A percentile compares a stretch with the other conserved stretches of the same genome.
These are phyloP conservation scores for Pocillopora meandrina DNA, from an alignment of 92 coral and sea anemone genomes.

Conservation along the genomic window DNA sequence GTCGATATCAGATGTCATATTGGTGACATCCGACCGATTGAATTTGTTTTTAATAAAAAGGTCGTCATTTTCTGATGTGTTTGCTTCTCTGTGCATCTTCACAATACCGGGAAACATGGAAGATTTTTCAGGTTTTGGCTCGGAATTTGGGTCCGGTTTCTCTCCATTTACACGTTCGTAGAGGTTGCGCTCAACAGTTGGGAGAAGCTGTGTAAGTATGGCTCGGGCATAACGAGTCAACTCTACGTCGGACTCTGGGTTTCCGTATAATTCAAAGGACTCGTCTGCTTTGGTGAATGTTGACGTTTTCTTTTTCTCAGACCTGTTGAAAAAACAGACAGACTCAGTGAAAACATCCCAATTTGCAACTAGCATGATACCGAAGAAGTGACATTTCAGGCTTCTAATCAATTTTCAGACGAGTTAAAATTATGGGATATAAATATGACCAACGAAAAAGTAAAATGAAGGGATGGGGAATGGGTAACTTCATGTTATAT, in stretches of 20 bases:
- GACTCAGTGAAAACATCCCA: too few relatives aligned
- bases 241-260: constrained; percentile 8
- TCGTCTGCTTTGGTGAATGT: neutral
- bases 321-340: constrained; percentile 28
- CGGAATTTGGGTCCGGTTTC: neutral
- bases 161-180: constrained; percentile 52
- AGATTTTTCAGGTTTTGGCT: constrained; percentile 23
- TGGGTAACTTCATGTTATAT: too few relatives aligned
- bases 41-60: constrained; percentile 43
- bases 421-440: too few relatives aligned
- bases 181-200: constrained; percentile 39
- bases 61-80: constrained; percentile 23
- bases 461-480: too few relatives aligned
- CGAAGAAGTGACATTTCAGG: too few relatives aligned
- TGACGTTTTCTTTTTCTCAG: neutral
- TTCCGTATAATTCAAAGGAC: constrained; percentile 33
- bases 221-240: constrained; percentile 33
- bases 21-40: constrained; percentile 26
- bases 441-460: too few relatives aligned
- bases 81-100: constrained; percentile 56
- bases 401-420: too few relatives aligned
- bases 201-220: constrained; percentile 43
- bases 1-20: constrained; percentile 49
- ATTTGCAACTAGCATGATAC: too few relatives aligned
- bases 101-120: constrained; percentile 47